Evolutionary conservation across 2,797 vertebrate species (phyloP), one percentile per base, ranked within the genome.

Genomic region (Neosilurus mollespiculum): DNA sequence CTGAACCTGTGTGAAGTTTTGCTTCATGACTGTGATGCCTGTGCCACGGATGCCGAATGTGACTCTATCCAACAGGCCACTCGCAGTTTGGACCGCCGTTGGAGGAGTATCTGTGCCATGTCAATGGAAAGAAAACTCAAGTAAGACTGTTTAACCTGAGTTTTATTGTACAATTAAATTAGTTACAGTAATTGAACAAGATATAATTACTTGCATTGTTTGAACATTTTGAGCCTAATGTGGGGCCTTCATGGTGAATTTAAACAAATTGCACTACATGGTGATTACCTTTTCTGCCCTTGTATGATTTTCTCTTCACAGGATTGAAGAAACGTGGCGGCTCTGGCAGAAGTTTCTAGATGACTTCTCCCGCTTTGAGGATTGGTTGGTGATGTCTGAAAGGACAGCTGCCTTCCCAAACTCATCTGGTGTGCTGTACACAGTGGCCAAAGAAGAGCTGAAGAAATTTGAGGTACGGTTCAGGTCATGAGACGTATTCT

Each of bases 301-400:
- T 59, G 8, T n/a, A 20, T 80, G 11, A 18, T 65, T n/a, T 15
- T 81, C 9, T 37, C 51, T 10, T 81, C 26, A 26, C 88, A 99
- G 98, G 92, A 99, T 99, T 87, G 98, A 99, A 91, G 98, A 99
- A 93, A 99, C 98, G 0, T 98, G 97, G 97, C 91, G 97, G 85
- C 89, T 99, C 26, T 99, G 98, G 98, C 97, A 99, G 91, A 99
- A 97, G 91, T 99, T 99, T 92, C 93, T 99, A 89, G 98, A 99
- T 69, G 98, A 99, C 90, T 98, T 95, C 86, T 94, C 95, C 34
- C 95, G 95, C 78, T 99, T 99, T 89, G 97, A 98, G 91, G 97
- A 98, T 15, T 99, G 98, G 98, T 91, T 99, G 54, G 95, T 94
- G 88, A 84, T 87, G 66, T 97, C 98, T 0, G 98, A 99, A 90